Conservation (phyloP, 2,888 invertebrate species). For the Xanthorhoe spadicearia region DNA sequence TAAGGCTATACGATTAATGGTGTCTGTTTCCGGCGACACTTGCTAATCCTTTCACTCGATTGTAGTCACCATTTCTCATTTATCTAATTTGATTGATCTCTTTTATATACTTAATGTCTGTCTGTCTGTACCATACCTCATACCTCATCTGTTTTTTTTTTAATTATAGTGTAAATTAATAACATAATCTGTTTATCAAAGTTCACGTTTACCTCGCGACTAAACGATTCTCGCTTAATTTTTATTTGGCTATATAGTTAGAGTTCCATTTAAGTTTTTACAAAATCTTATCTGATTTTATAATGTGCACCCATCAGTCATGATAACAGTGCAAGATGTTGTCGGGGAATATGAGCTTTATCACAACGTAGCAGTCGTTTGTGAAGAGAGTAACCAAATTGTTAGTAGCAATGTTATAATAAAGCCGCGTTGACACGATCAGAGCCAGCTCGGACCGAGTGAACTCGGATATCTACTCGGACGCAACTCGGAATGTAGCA, state of each 20-base stretch:
- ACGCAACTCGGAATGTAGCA: too few relatives aligned
- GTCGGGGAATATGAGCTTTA: neutral
- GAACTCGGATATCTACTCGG: too few relatives aligned
- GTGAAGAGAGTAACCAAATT: too few relatives aligned
- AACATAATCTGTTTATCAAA: neutral
- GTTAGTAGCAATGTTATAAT: too few relatives aligned
- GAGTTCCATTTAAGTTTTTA: constrained; percentile 1
- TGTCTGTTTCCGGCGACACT: neutral
- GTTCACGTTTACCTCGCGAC: neutral
- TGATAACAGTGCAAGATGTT: neutral
- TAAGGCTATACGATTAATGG: neutral
- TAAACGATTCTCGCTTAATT: neutral
- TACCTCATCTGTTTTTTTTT: too few relatives aligned
- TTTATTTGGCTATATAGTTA: constrained; percentile 3
- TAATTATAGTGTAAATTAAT: too few relatives aligned
- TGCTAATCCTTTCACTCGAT: constrained; percentile 1
- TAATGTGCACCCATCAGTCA: constrained; percentile 3
- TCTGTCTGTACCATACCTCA: neutral
- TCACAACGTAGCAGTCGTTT: too few relatives aligned
- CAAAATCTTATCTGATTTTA: neutral
- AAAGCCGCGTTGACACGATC: too few relatives aligned
- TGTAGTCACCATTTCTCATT: neutral
- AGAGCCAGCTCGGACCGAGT: too few relatives aligned
- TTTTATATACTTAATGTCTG: neutral
- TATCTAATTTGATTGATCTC: neutral